Percentiles rank a stretch among this genome's conserved stretches.
Evolutionary conservation across 2,113 vertebrate species (phyloP).

Genomic region (Apeltes quadracus): DNA sequence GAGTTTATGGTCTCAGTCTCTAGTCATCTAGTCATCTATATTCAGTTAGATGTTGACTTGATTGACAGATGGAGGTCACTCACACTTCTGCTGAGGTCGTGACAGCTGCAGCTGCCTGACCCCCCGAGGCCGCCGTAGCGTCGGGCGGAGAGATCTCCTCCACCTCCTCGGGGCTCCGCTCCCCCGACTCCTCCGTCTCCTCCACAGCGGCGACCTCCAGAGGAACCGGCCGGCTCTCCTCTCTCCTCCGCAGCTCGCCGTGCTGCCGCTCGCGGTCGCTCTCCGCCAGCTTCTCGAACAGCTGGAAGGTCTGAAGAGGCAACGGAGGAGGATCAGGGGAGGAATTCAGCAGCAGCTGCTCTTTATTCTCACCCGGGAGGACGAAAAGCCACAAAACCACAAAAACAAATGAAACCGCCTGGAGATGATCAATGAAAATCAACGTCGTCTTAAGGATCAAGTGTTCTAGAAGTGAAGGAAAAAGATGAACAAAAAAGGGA

Average conservation of each 20-base stretch:
- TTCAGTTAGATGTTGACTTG: too few species aligned
- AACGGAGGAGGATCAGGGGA: background rate
- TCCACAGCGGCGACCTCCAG: constrained; percentile 55
- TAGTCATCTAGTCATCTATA: too few species aligned
- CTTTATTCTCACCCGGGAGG: too few species aligned
- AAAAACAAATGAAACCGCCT: background rate
- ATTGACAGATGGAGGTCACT: constrained; percentile 13
- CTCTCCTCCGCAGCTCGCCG: constrained; percentile 45
- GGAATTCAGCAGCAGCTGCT: background rate
- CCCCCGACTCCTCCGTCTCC: background rate
- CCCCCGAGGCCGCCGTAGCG: background rate
- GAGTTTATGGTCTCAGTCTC: too few species aligned
- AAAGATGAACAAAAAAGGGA: background rate
- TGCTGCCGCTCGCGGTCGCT: constrained; percentile 52
- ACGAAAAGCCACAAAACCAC: too few species aligned
- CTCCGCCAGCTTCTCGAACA: constrained; percentile 67
- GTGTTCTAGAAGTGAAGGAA: background rate
- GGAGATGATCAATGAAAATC: too few species aligned
- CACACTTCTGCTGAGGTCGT: constrained; percentile 26
- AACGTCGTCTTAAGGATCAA: too few species aligned
- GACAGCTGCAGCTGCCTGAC: constrained; percentile 32
- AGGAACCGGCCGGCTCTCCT: constrained; percentile 37
- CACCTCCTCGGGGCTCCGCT: constrained; percentile 6
- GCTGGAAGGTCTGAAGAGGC: constrained; percentile 51
- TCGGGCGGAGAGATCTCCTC: background rate